phyloP scores from a whole-genome alignment of 2,797 vertebrate genomes.

The Lemur catta region DNA sequence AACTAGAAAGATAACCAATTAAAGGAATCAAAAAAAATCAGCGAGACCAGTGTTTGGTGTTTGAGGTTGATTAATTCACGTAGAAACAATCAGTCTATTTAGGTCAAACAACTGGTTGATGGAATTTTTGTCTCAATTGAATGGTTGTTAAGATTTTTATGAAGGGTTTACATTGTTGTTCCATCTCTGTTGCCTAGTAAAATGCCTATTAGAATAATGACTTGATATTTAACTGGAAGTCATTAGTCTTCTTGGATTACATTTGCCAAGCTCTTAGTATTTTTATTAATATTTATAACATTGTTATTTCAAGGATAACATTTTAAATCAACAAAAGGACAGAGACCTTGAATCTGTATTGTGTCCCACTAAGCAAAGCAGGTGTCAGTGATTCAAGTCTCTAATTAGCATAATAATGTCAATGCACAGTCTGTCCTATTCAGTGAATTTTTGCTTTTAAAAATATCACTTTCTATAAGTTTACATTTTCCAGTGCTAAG shows the following conservation, averaged over 20 bases:
- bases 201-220: slow-evolving; percentile 70
- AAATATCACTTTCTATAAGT: slow-evolving; percentile 29
- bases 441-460: slow-evolving; percentile 12
- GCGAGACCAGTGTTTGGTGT: not conserved
- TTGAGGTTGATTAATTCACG: slow-evolving; percentile 39
- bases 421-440: not conserved
- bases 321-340: slow-evolving; percentile 78
- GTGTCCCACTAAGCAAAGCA: slow-evolving; percentile 5
- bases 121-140: slow-evolving; percentile 61
- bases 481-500: slow-evolving; percentile 35
- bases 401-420: slow-evolving; percentile 73
- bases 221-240: slow-evolving; percentile 76
- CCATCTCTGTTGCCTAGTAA: slow-evolving; percentile 55
- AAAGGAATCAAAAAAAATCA: slow-evolving; percentile 35
- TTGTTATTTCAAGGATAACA: slow-evolving; percentile 74
- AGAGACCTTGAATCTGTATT: slow-evolving; percentile 66
- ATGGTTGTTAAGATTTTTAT: slow-evolving; percentile 60
- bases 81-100: slow-evolving; percentile 44
- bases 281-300: slow-evolving; percentile 80
- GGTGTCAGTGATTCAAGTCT: slow-evolving; percentile 34
- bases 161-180: slow-evolving; percentile 31
- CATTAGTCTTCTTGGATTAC: slow-evolving; percentile 74
- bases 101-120: slow-evolving; percentile 57
- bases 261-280: slow-evolving; percentile 66
- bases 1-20: not conserved